Base-by-base conservation (phyloP, 2,888 invertebrate genomes). In the Tachina fera region DNA sequence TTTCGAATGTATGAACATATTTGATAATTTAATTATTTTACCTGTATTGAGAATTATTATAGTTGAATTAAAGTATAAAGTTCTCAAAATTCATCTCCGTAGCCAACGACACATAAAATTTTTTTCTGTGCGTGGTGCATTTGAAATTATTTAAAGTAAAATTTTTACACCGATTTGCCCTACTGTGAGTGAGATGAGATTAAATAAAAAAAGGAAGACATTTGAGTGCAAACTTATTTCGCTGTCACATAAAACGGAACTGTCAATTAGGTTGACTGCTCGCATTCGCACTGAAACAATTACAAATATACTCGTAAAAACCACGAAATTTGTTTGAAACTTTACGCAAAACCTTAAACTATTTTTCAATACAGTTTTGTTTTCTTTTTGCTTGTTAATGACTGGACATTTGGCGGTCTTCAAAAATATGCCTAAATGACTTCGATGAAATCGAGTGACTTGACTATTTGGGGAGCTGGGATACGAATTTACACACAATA, bases 241-340 rank as follows among this genome's bases (percentile, higher is more conserved):
- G 68, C 74, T 71, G 78, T 79, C 83, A 79, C 71, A 71, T 76
- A 71, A 76, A 76, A 75, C 60, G 56, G 79, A 76, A 58, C 71
- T 86, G 86, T 80, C 86, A 83, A 83, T 86, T 86, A 80, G 16
- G 72, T 61, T 67, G 14, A 2, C 65, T 65, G 51, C 61, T 80
- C 43, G 19, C 67, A 43, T 16, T 60, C n/a, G 9, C 45, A 72
- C 45, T n/a, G 53, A 45, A 43, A 47, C 58, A 51, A 41, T 68
- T 58, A 63, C 45, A 16, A 79, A 60, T 47, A 51, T 19, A 67
- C 58, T 51, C 74, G 65, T 19, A 60, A 68, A 74, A 83, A 76
- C 75, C 70, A 41, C 76, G 43, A 72, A 80, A 80, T 76, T 86
- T 72, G 72, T 67, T 76, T 63, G 56, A 60, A 79, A 80, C 78